Base-by-base conservation (phyloP, 2,113 vertebrate genomes). In the Mormoops blainvillei region DNA sequence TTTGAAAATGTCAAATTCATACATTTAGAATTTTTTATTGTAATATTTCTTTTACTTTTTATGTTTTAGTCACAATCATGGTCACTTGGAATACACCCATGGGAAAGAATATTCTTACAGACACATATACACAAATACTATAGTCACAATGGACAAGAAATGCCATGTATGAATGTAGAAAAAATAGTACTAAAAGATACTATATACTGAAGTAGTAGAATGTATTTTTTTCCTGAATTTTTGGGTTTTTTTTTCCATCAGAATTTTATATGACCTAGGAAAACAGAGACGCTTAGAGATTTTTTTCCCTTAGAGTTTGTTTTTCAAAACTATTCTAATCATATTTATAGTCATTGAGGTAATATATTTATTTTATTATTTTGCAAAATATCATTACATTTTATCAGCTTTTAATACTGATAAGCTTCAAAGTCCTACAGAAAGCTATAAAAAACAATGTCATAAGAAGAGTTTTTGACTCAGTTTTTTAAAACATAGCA, bases 1-100 rank as follows among this genome's bases (percentile, higher is more conserved):
- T 87, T 94, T 97, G 48, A 87, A 96, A 96, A 61, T 61, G 22
- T 61, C 58, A 61, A 12, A 86, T 97, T 95, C 31, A 73, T 94
- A 56, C n/a, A 95, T 65, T 73, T 26, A 81, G 65, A 43, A 38
- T 48, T 96, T 94, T 91, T 88, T 89, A 92, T 85, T 94, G 67
- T 52, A 84, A 54, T 73, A 18, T 88, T 94, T 87, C 50, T 94
- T 74, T 22, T 86, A 58, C 65, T 94, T 56, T 94, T 61, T 61
- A 14, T 91, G 26, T 80, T 97, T 97, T 61, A 87, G 43, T 85
- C 11, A 95, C 33, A 94, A 3, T 78, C n/a, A 58, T 43, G 43
- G 48, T 94, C 97, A 85, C 31, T 86, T 97, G 92, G 61, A 77
- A 68, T 95, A 54, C 78, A 74, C 24, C 24, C 48, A 82, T 50